Evolutionary conservation across 2,888 invertebrate species (phyloP).

Genomic region (Diarsia rubi): DNA sequence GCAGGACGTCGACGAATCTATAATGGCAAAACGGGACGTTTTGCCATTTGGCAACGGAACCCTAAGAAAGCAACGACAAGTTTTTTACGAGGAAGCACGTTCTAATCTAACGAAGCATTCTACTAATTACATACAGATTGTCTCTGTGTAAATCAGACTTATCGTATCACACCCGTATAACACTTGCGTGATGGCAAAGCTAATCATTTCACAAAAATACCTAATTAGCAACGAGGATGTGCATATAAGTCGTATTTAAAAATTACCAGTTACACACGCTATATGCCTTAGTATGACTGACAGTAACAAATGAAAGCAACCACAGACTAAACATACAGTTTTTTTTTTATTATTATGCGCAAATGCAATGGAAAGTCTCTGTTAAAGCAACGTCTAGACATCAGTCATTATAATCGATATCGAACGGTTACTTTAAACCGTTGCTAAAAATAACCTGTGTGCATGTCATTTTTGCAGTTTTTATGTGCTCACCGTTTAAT

Average conservation of each 20-base stretch:
- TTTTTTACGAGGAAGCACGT: constrained; percentile 1
- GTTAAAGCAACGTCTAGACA: constrained; percentile 31
- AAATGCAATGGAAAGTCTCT: constrained; percentile 40
- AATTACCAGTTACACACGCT: constrained; percentile 39
- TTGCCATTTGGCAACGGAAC: too few relatives aligned
- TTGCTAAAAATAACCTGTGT: background rate
- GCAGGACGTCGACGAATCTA: background rate
- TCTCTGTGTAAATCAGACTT: background rate
- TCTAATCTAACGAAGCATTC: background rate
- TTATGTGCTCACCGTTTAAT: constrained; percentile 6
- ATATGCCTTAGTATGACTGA: constrained; percentile 35
- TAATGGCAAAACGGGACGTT: too few relatives aligned
- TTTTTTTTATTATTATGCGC: constrained; percentile 13
- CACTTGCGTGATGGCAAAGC: constrained; percentile 32
- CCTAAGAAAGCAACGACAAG: too few relatives aligned
- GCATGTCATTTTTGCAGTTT: constrained; percentile 14
- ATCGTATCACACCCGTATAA: constrained; percentile 8
- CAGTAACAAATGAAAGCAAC: constrained; percentile 51
- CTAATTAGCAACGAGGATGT: constrained; percentile 35
- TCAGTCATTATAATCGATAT: constrained; percentile 30
- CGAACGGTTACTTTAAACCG: constrained; percentile 19
- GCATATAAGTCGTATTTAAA: constrained; percentile 35
- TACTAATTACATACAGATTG: constrained; percentile 4
- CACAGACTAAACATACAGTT: constrained; percentile 22
- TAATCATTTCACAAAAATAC: constrained; percentile 36